Conservation (phyloP, 2,113 vertebrate genomes). For the Ammodramus savannarum region DNA sequence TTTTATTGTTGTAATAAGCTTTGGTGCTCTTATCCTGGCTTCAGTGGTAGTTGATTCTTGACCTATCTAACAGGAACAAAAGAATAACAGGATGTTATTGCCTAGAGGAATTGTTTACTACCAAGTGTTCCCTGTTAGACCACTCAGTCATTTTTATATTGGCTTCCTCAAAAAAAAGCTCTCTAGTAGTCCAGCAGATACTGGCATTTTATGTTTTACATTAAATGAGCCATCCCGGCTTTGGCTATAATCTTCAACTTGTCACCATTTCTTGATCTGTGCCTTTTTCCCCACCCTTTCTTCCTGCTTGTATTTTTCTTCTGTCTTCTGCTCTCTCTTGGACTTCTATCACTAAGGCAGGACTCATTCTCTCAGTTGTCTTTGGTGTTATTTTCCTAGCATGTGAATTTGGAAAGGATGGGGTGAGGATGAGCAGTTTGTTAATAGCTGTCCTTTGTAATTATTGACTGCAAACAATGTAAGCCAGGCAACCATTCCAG, state of each 20-base stretch:
- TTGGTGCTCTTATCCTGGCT: neutral
- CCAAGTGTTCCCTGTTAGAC: neutral
- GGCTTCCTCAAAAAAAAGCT: neutral
- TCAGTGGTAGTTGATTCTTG: constrained; percentile 7
- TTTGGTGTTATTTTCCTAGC: neutral
- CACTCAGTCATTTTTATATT: neutral
- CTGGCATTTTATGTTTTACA: neutral
- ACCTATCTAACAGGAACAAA: constrained; percentile 11
- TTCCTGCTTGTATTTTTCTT: neutral
- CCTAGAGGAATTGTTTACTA: constrained; percentile 12
- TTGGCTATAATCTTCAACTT: neutral
- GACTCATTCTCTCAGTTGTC: neutral
- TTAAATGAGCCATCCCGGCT: neutral
- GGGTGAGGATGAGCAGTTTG: neutral
- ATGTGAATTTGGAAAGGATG: neutral
- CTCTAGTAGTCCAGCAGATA: neutral
- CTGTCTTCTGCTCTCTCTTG: neutral
- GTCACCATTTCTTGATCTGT: neutral
- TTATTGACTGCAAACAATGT: neutral
- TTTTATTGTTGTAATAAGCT: neutral
- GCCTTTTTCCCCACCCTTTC: neutral
- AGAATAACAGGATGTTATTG: constrained; percentile 56
- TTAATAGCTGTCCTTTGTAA: neutral
- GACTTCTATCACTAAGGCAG: neutral
- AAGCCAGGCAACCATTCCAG: neutral